Evolutionary conservation across 2,888 invertebrate genomes (phyloP).

Genomic region (Ischnus inquisitorius): DNA sequence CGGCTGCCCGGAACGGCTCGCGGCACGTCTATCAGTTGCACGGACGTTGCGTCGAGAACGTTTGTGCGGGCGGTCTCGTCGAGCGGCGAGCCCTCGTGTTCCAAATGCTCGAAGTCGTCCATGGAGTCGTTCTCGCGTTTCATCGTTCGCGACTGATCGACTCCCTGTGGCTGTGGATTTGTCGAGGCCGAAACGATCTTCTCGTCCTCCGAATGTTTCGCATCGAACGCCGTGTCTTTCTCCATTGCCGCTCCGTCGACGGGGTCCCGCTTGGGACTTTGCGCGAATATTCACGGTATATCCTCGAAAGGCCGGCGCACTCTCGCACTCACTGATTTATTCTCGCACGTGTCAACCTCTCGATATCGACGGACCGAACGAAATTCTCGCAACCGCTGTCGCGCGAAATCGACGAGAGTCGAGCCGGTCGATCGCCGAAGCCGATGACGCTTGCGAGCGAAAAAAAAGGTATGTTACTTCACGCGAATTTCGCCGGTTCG

Average conservation of each 20-base stretch:
- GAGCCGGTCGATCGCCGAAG: no score
- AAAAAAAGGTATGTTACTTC: neutral
- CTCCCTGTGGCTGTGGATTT: slow-evolving; percentile 48
- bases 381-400: no score
- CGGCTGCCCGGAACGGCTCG: slow-evolving; percentile 76
- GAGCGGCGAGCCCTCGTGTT: slow-evolving; percentile 86
- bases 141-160: slow-evolving; percentile 81
- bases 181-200: slow-evolving; percentile 32
- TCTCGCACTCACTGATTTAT: no score
- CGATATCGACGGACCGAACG: no score
- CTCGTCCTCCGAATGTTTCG: slow-evolving; percentile 4
- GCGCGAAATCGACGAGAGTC: no score
- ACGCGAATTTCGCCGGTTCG: slow-evolving; percentile 20
- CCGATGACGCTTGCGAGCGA: no score
- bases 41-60: slow-evolving; percentile 60
- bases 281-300: no score
- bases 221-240: slow-evolving; percentile 38
- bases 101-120: slow-evolving; percentile 92
- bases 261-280: no score
- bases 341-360: no score
- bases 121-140: slow-evolving; percentile 90
- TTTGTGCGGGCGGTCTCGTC: slow-evolving; percentile 64
- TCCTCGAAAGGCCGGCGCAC: no score
- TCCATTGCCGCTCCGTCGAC: slow-evolving; percentile 41
- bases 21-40: slow-evolving; percentile 72